These are phyloP conservation scores for Spodoptera frugiperda DNA, from an alignment of 1,140 invertebrate species.

Conservation along the genomic window DNA sequence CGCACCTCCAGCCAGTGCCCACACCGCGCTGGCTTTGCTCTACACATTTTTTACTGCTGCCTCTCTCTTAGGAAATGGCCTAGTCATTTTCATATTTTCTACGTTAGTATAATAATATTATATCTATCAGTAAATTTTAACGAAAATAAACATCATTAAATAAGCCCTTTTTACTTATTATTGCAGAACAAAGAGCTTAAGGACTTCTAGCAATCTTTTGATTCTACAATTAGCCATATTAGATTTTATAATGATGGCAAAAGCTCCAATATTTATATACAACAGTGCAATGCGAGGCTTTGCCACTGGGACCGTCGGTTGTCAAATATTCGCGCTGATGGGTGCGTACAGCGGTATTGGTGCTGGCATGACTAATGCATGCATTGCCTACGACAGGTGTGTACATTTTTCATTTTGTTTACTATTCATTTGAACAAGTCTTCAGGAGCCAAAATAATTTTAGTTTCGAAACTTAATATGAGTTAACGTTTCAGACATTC, in stretches of 20 bases:
- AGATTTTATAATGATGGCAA: slow-evolving; percentile 95
- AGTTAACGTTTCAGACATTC: slow-evolving; percentile 85
- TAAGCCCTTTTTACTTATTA: slow-evolving; percentile 52
- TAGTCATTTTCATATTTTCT: slow-evolving; percentile 96
- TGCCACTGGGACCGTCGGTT: slow-evolving; percentile 90
- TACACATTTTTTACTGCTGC: slow-evolving; percentile 93
- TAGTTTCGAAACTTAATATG: neutral
- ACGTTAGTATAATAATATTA: slow-evolving; percentile 87
- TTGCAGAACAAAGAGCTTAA: slow-evolving; percentile 92
- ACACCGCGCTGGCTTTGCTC: slow-evolving; percentile 93
- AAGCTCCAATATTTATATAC: slow-evolving; percentile 95
- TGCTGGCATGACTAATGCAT: slow-evolving; percentile 92
- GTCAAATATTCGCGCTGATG: slow-evolving; percentile 92
- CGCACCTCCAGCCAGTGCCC: slow-evolving; percentile 92
- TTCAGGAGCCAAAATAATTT: neutral
- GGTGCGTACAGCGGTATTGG: slow-evolving; percentile 93
- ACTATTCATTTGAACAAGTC: neutral
- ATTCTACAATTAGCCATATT: slow-evolving; percentile 95
- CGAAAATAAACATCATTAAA: neutral
- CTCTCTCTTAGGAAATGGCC: slow-evolving; percentile 93
- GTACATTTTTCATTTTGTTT: neutral
- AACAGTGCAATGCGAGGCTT: slow-evolving; percentile 94
- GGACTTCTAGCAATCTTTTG: slow-evolving; percentile 96
- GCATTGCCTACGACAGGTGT: slow-evolving; percentile 91
- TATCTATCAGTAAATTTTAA: slow-evolving; percentile 5